A percentile compares a stretch with the other conserved stretches of the same genome.
phyloP scores from a whole-genome alignment of 2,888 invertebrate species.

The Eretmocerus hayati region DNA sequence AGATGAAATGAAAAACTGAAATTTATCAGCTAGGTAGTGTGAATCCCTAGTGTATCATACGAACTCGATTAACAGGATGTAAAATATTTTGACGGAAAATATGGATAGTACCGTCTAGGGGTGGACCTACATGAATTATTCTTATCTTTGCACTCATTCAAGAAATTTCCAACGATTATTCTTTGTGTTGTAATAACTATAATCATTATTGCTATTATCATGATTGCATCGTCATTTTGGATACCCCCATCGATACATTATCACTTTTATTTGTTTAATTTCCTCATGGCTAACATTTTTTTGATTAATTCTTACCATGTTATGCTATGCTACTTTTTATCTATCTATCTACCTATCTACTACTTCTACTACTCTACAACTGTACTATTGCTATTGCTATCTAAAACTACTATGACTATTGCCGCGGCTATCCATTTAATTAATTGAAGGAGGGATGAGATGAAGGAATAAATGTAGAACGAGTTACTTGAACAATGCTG shows the following conservation, averaged over 20 bases:
- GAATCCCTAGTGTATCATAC: conserved; percentile 43
- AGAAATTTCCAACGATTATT: conserved; percentile 27
- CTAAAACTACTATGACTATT: conserved; percentile 27
- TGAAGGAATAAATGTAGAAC: too few species aligned
- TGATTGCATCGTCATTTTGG: conserved; percentile 13
- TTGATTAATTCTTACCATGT: conserved; percentile 33
- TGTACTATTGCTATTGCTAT: conserved; percentile 24
- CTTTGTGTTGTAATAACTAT: conserved; percentile 34
- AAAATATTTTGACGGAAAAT: conserved; percentile 35
- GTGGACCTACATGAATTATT: conserved; percentile 29
- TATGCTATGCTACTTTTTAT: conserved; percentile 30
- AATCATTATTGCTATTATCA: conserved; percentile 28
- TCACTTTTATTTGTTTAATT: conserved; percentile 14
- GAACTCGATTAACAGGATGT: conserved; percentile 41
- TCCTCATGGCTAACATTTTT: conserved; percentile 18
- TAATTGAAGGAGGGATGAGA: too few species aligned
- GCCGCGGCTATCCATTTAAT: conserved; percentile 39
- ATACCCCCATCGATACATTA: conserved; percentile 20
- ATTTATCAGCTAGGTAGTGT: conserved; percentile 36
- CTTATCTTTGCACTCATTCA: conserved; percentile 25
- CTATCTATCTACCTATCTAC: conserved; percentile 29
- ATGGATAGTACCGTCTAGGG: conserved; percentile 26
- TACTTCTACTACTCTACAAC: conserved; percentile 18
- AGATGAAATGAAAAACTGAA: conserved; percentile 25
- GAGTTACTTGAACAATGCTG: conserved; percentile 37